Conservation (phyloP, 2,888 invertebrate species). For the Stenotaenia linearis region DNA sequence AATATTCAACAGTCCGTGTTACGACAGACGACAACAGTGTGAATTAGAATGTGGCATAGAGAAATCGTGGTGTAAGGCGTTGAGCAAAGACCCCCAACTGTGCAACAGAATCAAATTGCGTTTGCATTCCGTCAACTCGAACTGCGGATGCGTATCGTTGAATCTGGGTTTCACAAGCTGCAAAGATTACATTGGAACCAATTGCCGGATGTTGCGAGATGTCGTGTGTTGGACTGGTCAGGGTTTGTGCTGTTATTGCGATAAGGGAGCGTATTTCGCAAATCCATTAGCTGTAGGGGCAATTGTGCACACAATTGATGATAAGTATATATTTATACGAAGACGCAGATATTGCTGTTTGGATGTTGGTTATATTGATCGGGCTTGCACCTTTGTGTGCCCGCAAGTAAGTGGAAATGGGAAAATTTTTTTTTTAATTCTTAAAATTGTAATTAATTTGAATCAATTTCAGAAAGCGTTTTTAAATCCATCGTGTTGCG, state of each 20-base stretch:
- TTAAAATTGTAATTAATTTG: too few species aligned
- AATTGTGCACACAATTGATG: constrained; percentile 45
- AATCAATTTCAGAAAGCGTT: not conserved
- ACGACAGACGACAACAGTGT: not conserved
- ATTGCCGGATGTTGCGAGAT: constrained; percentile 42
- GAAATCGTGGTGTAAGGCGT: not conserved
- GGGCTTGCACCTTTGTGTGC: not conserved
- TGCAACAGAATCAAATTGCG: not conserved
- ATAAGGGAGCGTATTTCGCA: constrained; percentile 46
- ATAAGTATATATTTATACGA: constrained; percentile 44
- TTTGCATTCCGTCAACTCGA: not conserved
- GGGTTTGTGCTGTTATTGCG: constrained; percentile 37
- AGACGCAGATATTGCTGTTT: constrained; percentile 46
- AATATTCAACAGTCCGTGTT: not conserved
- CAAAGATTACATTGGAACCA: constrained; percentile 48
- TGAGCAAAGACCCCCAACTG: not conserved
- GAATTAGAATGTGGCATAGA: not conserved
- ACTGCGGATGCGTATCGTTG: constrained; percentile 16
- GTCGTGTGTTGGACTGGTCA: not conserved
- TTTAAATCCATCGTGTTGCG: not conserved
- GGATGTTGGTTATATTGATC: not conserved
- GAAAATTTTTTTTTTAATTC: not conserved
- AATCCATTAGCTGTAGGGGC: constrained; percentile 50
- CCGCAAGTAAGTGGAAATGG: not conserved
- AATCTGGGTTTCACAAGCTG: constrained; percentile 47